These are phyloP conservation scores for Danionella cerebrum DNA, from an alignment of 2,113 vertebrate species.

Conservation along the genomic window DNA sequence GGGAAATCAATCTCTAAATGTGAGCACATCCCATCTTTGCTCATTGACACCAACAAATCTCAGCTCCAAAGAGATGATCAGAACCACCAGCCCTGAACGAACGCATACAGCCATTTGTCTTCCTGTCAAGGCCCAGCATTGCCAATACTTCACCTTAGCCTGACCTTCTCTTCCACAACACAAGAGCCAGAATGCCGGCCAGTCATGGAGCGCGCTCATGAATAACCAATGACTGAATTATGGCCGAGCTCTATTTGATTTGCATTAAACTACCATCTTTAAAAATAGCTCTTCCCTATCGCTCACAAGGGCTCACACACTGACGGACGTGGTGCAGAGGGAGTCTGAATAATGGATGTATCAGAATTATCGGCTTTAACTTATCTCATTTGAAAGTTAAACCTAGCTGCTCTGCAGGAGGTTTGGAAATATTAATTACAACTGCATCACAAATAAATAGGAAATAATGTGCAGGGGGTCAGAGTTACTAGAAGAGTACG, in stretches of 20 bases:
- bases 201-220: constrained; percentile 21
- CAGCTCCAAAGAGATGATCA: constrained; percentile 35
- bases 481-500: no score
- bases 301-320: not conserved
- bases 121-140: constrained; percentile 27
- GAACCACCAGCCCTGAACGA: constrained; percentile 31
- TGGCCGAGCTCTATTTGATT: constrained; percentile 25
- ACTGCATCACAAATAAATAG: not conserved
- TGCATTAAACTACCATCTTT: constrained; percentile 26
- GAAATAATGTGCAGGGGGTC: no score
- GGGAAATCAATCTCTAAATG: not conserved
- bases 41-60: constrained; percentile 29
- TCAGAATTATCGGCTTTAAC: not conserved
- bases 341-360: constrained; percentile 16
- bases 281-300: constrained; percentile 8
- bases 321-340: not conserved
- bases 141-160: constrained; percentile 33
- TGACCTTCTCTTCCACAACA: constrained; percentile 25
- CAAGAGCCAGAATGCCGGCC: not conserved
- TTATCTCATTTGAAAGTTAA: constrained; percentile 12
- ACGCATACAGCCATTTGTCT: constrained; percentile 33
- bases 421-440: not conserved
- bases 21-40: not conserved
- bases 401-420: not conserved
- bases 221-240: constrained; percentile 32